Evolutionary conservation across 2,888 invertebrate genomes (phyloP).

Genomic region (Agriopis leucophaearia): DNA sequence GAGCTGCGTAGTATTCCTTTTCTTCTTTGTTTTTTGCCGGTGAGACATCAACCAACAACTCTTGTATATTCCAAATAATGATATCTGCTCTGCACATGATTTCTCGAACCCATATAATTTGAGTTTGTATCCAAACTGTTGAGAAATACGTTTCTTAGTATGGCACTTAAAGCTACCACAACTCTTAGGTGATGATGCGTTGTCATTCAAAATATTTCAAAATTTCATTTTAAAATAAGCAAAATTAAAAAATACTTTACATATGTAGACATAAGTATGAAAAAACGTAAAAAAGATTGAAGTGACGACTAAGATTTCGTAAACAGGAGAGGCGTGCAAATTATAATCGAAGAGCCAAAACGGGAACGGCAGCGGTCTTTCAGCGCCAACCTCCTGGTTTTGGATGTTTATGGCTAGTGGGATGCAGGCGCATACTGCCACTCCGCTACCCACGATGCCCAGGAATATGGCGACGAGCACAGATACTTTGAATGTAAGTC

Average conservation of each 20-base stretch:
- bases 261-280: slow-evolving; percentile 27
- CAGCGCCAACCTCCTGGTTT: neutral
- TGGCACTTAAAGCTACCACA: neutral
- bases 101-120: slow-evolving; percentile 8
- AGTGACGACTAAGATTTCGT: slow-evolving; percentile 22
- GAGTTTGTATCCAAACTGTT: slow-evolving; percentile 1
- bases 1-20: neutral
- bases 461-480: slow-evolving; percentile 25
- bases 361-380: slow-evolving; percentile 34
- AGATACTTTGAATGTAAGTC: slow-evolving; percentile 29
- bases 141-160: neutral
- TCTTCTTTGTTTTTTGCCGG: slow-evolving; percentile 4
- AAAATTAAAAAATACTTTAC: slow-evolving; percentile 27
- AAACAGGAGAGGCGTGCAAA: slow-evolving; percentile 19
- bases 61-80: slow-evolving; percentile 10
- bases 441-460: slow-evolving; percentile 12
- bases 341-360: slow-evolving; percentile 25
- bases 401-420: neutral
- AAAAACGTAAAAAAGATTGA: slow-evolving; percentile 11
- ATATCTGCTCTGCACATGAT: slow-evolving; percentile 6
- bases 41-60: neutral
- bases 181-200: neutral
- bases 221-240: no score
- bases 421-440: slow-evolving; percentile 18
- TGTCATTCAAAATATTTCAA: neutral